These are phyloP conservation scores for Eulemur macaco DNA, from an alignment of 2,113 vertebrate species.

Conservation along the genomic window DNA sequence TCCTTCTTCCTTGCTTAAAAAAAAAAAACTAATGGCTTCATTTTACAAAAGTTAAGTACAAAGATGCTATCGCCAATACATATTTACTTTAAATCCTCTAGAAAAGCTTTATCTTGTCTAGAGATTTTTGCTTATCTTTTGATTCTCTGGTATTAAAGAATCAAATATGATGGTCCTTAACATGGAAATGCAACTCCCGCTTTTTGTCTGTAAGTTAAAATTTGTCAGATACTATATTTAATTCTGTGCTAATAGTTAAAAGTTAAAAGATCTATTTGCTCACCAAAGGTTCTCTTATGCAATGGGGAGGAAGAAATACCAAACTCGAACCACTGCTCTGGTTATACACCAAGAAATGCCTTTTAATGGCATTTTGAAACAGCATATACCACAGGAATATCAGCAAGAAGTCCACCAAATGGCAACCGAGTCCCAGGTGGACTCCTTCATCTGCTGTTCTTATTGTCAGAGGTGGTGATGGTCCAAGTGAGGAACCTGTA, in stretches of 20 bases:
- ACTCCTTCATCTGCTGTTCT: background rate
- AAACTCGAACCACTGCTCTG: background rate
- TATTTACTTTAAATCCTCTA: conserved; percentile 72
- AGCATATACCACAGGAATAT: background rate
- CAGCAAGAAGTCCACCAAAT: background rate
- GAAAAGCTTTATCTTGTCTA: conserved; percentile 80
- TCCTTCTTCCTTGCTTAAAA: conserved; percentile 82
- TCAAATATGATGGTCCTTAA: background rate
- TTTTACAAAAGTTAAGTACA: conserved; percentile 82
- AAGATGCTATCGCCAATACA: conserved; percentile 77
- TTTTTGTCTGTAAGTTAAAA: conserved; percentile 22
- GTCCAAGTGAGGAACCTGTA: background rate
- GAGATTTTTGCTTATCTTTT: conserved; percentile 84
- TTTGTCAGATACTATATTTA: conserved; percentile 29
- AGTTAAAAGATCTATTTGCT: conserved; percentile 17
- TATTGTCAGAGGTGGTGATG: background rate
- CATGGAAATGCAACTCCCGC: background rate
- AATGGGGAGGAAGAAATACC: background rate
- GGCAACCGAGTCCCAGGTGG: background rate
- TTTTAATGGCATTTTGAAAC: conserved; percentile 20
- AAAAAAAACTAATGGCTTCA: conserved; percentile 79
- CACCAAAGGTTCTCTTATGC: background rate
- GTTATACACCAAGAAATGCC: background rate
- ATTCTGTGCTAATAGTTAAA: conserved; percentile 22
- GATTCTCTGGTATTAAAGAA: conserved; percentile 69